Evolutionary conservation across 2,113 vertebrate genomes (phyloP).

Genomic region (Tursiops truncatus): DNA sequence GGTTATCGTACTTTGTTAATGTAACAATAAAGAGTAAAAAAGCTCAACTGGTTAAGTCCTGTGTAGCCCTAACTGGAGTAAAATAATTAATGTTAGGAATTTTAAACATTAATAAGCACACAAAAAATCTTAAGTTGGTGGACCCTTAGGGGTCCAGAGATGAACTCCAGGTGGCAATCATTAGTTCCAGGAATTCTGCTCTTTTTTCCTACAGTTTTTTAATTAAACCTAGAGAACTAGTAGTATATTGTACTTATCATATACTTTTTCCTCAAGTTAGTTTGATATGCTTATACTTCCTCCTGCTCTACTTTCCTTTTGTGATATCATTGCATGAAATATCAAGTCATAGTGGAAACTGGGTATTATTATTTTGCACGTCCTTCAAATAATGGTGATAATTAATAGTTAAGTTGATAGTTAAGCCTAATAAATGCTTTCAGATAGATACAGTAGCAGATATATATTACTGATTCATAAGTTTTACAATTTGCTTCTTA

Average conservation of each 20-base stretch:
- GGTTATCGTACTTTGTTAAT: not conserved
- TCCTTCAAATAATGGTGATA: not conserved
- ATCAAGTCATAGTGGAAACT: not conserved
- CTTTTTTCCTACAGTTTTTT: not conserved
- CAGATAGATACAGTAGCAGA: not conserved
- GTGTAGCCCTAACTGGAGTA: not conserved
- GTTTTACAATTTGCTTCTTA: constrained; percentile 22
- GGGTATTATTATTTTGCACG: not conserved
- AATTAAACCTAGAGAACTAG: not conserved
- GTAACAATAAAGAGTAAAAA: not conserved
- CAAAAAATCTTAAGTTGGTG: not conserved
- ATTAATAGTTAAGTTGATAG: not conserved
- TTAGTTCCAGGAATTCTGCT: not conserved
- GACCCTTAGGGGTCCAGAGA: not conserved
- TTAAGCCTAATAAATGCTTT: constrained; percentile 16
- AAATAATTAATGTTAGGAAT: not conserved
- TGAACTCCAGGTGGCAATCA: not conserved
- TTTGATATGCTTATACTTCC: not conserved
- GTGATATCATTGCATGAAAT: not conserved
- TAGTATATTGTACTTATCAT: not conserved
- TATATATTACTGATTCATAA: not conserved
- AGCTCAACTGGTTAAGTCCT: not conserved
- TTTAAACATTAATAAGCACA: not conserved
- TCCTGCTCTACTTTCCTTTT: not conserved
- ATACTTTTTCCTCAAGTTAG: not conserved